Evolutionary conservation across 2,113 vertebrate species (phyloP).

Genomic region (Neopipo cinnamomea): DNA sequence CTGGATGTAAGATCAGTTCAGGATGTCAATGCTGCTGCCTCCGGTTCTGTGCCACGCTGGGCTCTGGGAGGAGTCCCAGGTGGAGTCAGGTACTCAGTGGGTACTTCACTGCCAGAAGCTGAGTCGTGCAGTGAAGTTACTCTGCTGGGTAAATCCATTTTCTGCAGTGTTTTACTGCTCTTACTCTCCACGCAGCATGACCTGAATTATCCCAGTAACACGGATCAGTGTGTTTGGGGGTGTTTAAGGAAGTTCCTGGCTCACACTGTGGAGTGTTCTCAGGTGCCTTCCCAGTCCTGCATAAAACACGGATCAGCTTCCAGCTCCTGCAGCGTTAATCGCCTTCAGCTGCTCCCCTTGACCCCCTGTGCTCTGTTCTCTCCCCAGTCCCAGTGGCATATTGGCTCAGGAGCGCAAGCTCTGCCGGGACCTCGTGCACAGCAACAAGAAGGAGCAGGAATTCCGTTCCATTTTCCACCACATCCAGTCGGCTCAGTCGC

Average conservation of each 20-base stretch:
- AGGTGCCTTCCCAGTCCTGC: background rate
- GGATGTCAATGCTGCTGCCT: background rate
- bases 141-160: background rate
- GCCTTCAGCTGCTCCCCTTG: background rate
- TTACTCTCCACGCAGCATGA: background rate
- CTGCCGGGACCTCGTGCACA: conserved; percentile 89
- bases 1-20: background rate
- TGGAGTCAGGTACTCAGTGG: background rate
- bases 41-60: background rate
- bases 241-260: background rate
- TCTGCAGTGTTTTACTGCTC: background rate
- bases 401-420: conserved; percentile 91
- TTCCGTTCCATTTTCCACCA: conserved; percentile 95
- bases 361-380: background rate
- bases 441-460: conserved; percentile 91
- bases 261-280: background rate
- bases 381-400: conserved; percentile 82
- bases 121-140: background rate
- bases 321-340: background rate
- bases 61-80: background rate
- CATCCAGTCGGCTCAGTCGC: conserved; percentile 84
- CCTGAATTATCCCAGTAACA: background rate
- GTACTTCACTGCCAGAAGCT: background rate
- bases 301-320: background rate
- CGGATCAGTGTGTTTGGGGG: background rate